Evolutionary conservation across 1,140 invertebrate genomes (phyloP).

Genomic region (Diabrotica undecimpunctata): DNA sequence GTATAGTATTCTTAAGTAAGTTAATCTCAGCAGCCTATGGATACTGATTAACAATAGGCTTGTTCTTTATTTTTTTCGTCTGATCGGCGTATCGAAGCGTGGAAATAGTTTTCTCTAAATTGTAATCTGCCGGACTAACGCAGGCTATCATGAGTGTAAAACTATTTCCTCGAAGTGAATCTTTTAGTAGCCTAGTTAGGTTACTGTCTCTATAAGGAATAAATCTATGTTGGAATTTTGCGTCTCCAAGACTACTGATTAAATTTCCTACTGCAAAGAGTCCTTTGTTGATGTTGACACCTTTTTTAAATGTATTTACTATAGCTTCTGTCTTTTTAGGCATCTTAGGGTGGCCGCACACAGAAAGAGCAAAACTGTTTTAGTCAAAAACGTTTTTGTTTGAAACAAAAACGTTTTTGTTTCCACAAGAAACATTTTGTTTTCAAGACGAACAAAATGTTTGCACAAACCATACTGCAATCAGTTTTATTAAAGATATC

Average conservation of each 20-base stretch:
- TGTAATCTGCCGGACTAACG: constrained; percentile 85
- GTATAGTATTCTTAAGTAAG: constrained; percentile 61
- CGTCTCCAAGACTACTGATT: constrained; percentile 77
- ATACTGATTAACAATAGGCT: constrained; percentile 87
- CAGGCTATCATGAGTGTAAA: constrained; percentile 92
- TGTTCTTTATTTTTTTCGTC: constrained; percentile 88
- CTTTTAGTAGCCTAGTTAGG: constrained; percentile 86
- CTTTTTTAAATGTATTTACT: constrained; percentile 88
- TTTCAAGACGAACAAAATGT: no score
- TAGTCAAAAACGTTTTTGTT: no score
- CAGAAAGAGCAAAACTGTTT: no score
- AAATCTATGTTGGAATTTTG: constrained; percentile 63
- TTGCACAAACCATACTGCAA: no score
- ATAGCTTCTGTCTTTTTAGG: constrained; percentile 89
- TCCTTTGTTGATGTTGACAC: constrained; percentile 91
- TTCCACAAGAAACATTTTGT: no score
- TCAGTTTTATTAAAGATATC: no score
- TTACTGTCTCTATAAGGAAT: constrained; percentile 90
- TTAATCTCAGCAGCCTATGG: constrained; percentile 67
- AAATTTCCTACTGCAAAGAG: constrained; percentile 89
- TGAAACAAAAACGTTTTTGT: no score
- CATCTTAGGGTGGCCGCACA: no score
- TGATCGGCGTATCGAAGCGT: constrained; percentile 88
- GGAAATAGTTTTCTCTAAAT: constrained; percentile 84
- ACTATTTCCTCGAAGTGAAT: constrained; percentile 88